Percentiles rank a stretch among this genome's conserved stretches.
These are phyloP conservation scores for Notarius quadriscutis DNA, from an alignment of 2,113 vertebrate genomes.

Conservation along the genomic window DNA sequence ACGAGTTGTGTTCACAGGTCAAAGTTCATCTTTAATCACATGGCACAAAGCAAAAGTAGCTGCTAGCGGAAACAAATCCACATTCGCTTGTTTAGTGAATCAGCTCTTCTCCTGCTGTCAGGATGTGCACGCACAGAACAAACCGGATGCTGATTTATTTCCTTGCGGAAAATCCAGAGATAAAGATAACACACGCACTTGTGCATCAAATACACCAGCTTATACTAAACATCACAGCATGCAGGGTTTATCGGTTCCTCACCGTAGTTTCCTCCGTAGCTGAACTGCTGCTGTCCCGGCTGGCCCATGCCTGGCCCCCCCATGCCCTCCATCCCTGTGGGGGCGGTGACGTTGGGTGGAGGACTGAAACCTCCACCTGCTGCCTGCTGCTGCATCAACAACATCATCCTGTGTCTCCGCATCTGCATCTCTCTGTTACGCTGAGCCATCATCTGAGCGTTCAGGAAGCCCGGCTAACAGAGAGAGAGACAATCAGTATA, in stretches of 20 bases:
- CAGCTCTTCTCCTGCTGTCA: too few relatives aligned
- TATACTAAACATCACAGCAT: not conserved
- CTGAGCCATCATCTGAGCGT: constrained; percentile 94
- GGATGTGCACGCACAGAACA: too few relatives aligned
- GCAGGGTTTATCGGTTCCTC: constrained; percentile 40
- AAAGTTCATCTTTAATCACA: too few relatives aligned
- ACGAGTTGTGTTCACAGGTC: too few relatives aligned
- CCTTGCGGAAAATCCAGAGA: not conserved
- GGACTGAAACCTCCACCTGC: constrained; percentile 86
- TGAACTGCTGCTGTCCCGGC: constrained; percentile 84
- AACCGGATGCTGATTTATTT: too few relatives aligned
- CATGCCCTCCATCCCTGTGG: constrained; percentile 86
- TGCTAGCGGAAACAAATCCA: too few relatives aligned
- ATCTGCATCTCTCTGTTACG: constrained; percentile 86
- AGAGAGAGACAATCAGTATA: not conserved
- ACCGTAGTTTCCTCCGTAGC: constrained; percentile 90
- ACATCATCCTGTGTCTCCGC: constrained; percentile 85
- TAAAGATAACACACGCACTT: not conserved
- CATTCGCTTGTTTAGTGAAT: too few relatives aligned
- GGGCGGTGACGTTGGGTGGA: constrained; percentile 91
- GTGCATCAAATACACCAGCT: not conserved
- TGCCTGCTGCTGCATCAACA: constrained; percentile 81
- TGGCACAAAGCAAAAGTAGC: too few relatives aligned
- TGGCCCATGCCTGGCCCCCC: constrained; percentile 79
- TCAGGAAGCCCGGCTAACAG: constrained; percentile 84